These are phyloP conservation scores for Oryzias celebensis DNA, from an alignment of 2,113 vertebrate species.

Conservation along the genomic window DNA sequence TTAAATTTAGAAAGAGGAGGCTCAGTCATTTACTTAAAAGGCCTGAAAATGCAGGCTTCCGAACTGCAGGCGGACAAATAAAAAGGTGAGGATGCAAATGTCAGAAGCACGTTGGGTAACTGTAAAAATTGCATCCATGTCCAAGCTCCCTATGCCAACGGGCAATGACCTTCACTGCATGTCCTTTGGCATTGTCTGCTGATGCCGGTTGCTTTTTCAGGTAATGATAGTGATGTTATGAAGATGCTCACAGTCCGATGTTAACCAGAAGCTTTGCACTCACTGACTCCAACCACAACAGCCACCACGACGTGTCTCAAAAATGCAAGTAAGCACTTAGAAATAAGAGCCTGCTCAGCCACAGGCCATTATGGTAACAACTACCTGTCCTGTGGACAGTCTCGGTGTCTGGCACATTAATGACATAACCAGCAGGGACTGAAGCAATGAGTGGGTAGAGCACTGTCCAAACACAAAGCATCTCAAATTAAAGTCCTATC, in stretches of 20 bases:
- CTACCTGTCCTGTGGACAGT: conserved; percentile 30
- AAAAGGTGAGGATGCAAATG: conserved; percentile 19
- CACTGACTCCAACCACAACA: neutral
- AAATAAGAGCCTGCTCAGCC: conserved; percentile 18
- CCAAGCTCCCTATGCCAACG: conserved; percentile 16
- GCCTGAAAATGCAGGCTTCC: conserved; percentile 2
- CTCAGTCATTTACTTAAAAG: conserved; percentile 12
- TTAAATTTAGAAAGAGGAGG: conserved; percentile 9
- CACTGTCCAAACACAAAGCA: conserved; percentile 44
- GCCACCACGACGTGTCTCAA: conserved; percentile 16
- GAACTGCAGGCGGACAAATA: conserved; percentile 1
- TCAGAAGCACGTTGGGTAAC: conserved; percentile 11
- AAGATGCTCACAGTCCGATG: conserved; percentile 5
- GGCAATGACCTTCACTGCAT: conserved; percentile 58
- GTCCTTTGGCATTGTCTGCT: conserved; percentile 52
- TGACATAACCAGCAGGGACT: conserved; percentile 47
- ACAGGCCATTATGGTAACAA: conserved; percentile 24
- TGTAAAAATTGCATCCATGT: conserved; percentile 22
- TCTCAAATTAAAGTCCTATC: conserved; percentile 29
- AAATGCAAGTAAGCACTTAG: conserved; percentile 13
- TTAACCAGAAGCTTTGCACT: conserved; percentile 9
- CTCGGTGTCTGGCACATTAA: conserved; percentile 48
- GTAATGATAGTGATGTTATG: conserved; percentile 40
- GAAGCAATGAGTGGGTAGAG: conserved; percentile 37
- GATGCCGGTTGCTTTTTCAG: conserved; percentile 49